Conservation (phyloP, 2,113 vertebrate genomes). For the Atrichornis clamosus region DNA sequence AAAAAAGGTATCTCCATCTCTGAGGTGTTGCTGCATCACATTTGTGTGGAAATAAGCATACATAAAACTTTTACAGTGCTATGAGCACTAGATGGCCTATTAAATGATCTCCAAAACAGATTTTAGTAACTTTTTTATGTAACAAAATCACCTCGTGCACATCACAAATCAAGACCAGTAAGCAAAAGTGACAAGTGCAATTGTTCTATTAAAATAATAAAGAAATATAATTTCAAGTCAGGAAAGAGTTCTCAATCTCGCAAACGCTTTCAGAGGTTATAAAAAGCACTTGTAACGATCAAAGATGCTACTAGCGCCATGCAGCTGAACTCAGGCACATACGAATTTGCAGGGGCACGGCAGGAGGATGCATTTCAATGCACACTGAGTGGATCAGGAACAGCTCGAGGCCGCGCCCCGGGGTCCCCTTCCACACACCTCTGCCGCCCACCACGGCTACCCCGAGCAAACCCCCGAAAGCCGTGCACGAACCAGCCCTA, state of each 20-base stretch:
- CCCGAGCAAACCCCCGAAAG: background rate
- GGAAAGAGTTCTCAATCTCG: background rate
- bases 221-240: background rate
- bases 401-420: background rate
- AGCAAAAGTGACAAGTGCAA: background rate
- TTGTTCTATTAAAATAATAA: background rate
- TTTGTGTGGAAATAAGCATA: background rate
- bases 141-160: background rate
- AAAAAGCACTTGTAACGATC: background rate
- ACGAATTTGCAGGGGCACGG: accelerated
- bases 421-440: accelerated
- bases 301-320: accelerated
- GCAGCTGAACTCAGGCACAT: accelerated
- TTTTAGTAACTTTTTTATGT: background rate
- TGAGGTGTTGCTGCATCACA: accelerated
- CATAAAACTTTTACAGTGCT: background rate
- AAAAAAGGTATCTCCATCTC: background rate
- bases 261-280: background rate
- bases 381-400: accelerated
- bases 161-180: background rate
- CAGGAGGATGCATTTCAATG: accelerated
- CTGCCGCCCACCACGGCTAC: background rate
- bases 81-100: background rate
- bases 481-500: accelerated
- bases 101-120: background rate